These are phyloP conservation scores for Microtus oregoni DNA, from an alignment of 2,113 vertebrate genomes.

Conservation along the genomic window DNA sequence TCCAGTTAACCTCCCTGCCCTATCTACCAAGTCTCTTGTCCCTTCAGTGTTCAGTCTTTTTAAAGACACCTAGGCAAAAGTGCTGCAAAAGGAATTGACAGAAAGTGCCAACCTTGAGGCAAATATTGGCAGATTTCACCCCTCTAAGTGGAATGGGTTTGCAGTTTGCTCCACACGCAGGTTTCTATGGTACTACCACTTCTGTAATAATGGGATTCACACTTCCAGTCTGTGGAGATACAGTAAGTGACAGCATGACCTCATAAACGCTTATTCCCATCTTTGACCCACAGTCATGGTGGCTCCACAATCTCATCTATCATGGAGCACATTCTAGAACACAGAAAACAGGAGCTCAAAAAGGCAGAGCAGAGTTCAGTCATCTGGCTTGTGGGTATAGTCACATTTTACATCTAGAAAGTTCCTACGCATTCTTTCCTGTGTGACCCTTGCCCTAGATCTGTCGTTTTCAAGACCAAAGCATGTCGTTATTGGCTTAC, in stretches of 20 bases:
- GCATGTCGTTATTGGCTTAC: neutral
- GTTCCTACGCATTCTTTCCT: neutral
- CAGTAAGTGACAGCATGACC: neutral
- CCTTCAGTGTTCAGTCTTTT: neutral
- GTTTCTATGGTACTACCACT: neutral
- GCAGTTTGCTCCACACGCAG: neutral
- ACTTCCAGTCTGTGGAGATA: neutral
- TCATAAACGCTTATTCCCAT: neutral
- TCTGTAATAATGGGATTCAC: neutral
- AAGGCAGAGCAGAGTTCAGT: neutral
- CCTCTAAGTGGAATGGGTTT: neutral
- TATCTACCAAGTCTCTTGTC: neutral
- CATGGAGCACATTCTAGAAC: conserved; percentile 9
- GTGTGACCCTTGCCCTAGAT: neutral
- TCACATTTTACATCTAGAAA: neutral
- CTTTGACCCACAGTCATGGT: neutral
- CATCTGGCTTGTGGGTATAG: neutral
- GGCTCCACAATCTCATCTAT: conserved; percentile 24
- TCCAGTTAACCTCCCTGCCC: neutral
- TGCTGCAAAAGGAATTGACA: conserved; percentile 21
- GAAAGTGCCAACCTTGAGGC: neutral
- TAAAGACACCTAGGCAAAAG: neutral
- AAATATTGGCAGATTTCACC: neutral
- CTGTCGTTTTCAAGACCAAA: neutral
- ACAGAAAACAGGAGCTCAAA: neutral